Evolutionary conservation across 2,888 invertebrate genomes (phyloP), one percentile per base, ranked within the genome.

Genomic region (Rotaria magnacalcarata): DNA sequence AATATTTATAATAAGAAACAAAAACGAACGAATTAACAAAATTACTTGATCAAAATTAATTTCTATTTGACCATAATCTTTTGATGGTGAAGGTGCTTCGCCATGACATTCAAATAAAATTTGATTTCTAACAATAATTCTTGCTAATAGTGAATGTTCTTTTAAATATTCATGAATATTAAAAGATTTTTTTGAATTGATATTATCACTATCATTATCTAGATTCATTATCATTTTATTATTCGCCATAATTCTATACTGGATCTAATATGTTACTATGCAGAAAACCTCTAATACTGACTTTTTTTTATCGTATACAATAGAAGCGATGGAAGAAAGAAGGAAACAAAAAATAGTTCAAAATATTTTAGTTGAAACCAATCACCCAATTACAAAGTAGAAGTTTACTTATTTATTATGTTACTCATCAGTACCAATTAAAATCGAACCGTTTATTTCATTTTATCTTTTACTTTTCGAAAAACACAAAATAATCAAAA

Each of bases 61-160:
- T 80, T 80, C 43, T 14, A 80, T 34, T 47, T 80, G 75, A 24
- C 75, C 75, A 47, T 80, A 80, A 41, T 80, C 75, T 80, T 80
- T 80, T 14, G 75, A 80, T 80, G 75, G 75, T 80, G 75, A 80
- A 24, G 75, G 75, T 80, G 75, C 75, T 34, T 47, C 75, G 43
- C 24, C 43, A 80, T 47, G 43, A 47, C 75, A 80, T 80, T 80
- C 21, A 10, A 80, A 80, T 43, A 80, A 1, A 47, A 47, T 24
- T 43, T 47, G 47, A 43, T 43, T 10, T 80, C 43, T 21, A 8
- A 2, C 11, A 16, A 80, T 8, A n/a, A 80, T 43, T 41, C 6
- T 7, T 0, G n/a, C 19, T 80, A 80, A 34, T 10, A 67, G 16
- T 67, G 34, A 34, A 67, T 67, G 75, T 47, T 80, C 21, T 24